Conservation (phyloP, 2,797 vertebrate genomes). For the Cyprinella venusta region DNA sequence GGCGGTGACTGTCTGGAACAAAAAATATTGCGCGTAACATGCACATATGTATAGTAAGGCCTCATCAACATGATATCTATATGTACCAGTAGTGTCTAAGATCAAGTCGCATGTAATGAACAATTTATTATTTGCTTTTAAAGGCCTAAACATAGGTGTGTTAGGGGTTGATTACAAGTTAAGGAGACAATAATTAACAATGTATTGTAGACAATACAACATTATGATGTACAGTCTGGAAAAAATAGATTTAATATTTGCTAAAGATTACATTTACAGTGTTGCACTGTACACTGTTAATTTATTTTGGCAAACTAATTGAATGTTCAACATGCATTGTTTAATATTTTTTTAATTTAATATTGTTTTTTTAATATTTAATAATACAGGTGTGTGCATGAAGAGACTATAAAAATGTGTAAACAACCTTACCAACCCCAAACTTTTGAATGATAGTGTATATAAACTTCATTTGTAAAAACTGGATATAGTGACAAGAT, state of each 20-base stretch:
- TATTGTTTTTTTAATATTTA: no score
- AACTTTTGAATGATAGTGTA: not conserved
- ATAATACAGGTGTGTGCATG: not conserved
- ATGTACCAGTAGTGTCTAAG: not conserved
- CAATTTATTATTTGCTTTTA: not conserved
- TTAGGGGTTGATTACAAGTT: not conserved
- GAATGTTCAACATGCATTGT: no score
- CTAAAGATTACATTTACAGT: not conserved
- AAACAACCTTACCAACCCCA: not conserved
- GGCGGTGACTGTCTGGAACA: slow-evolving; percentile 50
- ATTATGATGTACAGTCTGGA: not conserved
- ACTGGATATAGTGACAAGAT: not conserved
- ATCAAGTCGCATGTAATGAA: not conserved
- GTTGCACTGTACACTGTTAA: no score
- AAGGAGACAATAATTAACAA: not conserved
- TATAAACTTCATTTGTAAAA: not conserved
- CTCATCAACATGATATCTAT: not conserved
- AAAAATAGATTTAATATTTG: not conserved
- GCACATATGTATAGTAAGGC: slow-evolving; percentile 23
- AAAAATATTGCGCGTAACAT: slow-evolving; percentile 28
- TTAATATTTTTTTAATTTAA: no score
- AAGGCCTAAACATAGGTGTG: not conserved
- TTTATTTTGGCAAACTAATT: no score
- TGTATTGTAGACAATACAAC: not conserved
- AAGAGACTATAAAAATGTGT: not conserved